Percentiles rank a stretch among this genome's conserved stretches.
Evolutionary conservation across 1,140 invertebrate genomes (phyloP).

Genomic region (Lasioglossum albipes): DNA sequence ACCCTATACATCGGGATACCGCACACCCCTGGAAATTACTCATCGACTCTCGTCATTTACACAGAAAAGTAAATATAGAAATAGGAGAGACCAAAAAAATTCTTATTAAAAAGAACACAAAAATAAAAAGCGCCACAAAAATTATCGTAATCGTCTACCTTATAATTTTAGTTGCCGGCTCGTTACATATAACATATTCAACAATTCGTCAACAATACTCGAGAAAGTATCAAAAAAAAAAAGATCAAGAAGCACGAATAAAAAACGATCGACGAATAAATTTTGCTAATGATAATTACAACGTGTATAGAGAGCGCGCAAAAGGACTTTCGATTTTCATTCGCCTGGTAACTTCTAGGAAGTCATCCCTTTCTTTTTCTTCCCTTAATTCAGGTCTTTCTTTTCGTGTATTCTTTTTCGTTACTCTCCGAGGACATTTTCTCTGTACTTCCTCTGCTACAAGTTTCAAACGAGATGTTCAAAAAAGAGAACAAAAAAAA

Average conservation of each 20-base stretch:
- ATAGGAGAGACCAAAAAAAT: neutral
- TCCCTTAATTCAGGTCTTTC: neutral
- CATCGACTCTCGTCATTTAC: neutral
- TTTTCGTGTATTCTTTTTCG: neutral
- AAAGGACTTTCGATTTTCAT: neutral
- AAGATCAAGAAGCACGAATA: neutral
- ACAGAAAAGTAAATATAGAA: conserved; percentile 30
- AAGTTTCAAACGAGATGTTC: conserved; percentile 19
- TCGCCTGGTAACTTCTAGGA: neutral
- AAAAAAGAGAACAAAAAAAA: conserved; percentile 1
- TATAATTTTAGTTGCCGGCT: conserved; percentile 23
- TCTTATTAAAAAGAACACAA: neutral
- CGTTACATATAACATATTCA: conserved; percentile 39
- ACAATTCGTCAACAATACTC: conserved; percentile 42
- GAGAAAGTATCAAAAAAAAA: conserved; percentile 12
- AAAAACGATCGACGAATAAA: conserved; percentile 42
- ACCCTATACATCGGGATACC: too few relatives aligned
- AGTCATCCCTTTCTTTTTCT: neutral
- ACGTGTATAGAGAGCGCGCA: conserved; percentile 39
- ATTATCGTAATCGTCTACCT: conserved; percentile 9
- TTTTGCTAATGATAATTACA: conserved; percentile 33
- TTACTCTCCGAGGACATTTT: conserved; percentile 39
- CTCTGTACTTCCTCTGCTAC: conserved; percentile 58
- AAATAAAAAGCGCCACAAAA: conserved; percentile 14
- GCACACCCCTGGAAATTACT: neutral